Conservation (phyloP, 2,888 invertebrate species). For the Himalopsyche japonica region DNA sequence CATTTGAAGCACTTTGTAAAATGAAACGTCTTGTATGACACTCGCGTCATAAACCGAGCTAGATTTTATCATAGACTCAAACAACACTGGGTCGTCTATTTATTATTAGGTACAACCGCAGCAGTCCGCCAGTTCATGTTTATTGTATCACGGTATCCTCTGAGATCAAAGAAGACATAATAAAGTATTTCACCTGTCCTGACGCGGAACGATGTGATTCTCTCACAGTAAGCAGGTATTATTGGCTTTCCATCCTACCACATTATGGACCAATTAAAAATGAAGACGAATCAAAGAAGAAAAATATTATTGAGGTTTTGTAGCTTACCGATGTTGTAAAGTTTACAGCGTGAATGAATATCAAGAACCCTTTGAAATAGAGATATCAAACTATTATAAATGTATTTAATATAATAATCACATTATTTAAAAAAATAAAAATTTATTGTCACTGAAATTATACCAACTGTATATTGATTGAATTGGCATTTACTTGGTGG, state of each 20-base stretch:
- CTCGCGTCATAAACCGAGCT: not conserved
- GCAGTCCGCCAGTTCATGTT: not conserved
- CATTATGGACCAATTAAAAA: constrained; percentile 29
- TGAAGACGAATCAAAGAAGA: not conserved
- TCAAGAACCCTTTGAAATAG: not conserved
- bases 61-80: not conserved
- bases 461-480: too few species aligned
- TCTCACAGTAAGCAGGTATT: not conserved
- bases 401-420: too few species aligned
- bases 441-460: too few species aligned
- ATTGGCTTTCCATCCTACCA: not conserved
- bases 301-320: not conserved
- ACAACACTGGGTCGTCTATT: not conserved
- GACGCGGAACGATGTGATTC: constrained; percentile 3
- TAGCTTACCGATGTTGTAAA: constrained; percentile 11
- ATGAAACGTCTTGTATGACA: not conserved
- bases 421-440: too few species aligned
- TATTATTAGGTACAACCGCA: not conserved
- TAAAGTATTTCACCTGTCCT: constrained; percentile 17
- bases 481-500: too few species aligned
- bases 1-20: not conserved
- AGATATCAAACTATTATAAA: not conserved
- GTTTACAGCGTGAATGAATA: constrained; percentile 12
- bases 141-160: constrained; percentile 7
- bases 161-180: not conserved